Percentiles rank a stretch among this genome's conserved stretches.
Conservation (phyloP, 2,113 vertebrate genomes). For the Octodon degus region DNA sequence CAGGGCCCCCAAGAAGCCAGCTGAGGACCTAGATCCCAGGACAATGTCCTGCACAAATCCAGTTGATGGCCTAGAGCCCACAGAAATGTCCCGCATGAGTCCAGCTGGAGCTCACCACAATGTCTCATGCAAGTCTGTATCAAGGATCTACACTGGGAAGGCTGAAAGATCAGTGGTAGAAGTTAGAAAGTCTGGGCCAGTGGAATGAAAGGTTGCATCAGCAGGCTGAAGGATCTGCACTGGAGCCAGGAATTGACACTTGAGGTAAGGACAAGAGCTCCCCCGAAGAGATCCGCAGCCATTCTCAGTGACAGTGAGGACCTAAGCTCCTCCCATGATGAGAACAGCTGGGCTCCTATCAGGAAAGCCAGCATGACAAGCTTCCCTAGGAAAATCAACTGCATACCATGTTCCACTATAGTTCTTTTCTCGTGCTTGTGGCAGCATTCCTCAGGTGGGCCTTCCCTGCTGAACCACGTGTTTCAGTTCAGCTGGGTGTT, state of each 20-base stretch:
- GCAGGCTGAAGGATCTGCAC: not conserved
- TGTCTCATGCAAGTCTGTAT: not conserved
- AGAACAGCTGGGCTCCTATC: not conserved
- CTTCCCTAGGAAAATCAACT: not conserved
- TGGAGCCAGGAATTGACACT: not conserved
- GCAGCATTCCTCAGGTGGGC: not conserved
- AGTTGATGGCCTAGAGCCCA: not conserved
- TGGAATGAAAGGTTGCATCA: no score
- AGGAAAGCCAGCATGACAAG: not conserved
- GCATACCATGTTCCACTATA: not conserved
- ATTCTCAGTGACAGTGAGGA: not conserved
- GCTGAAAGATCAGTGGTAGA: not conserved
- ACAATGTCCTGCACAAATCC: not conserved
- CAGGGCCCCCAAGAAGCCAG: not conserved
- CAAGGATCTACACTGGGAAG: not conserved
- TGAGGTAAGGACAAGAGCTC: not conserved
- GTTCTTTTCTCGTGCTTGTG: not conserved
- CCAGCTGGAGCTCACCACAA: not conserved
- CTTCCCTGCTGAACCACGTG: not conserved
- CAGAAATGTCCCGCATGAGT: not conserved
- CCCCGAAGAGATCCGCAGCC: not conserved
- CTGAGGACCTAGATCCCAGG: not conserved
- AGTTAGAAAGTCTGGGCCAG: not conserved
- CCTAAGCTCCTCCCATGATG: not conserved
- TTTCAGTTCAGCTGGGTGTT: not conserved